These are phyloP conservation scores for Fabriciana adippe DNA, from an alignment of 2,888 invertebrate genomes.

Conservation along the genomic window DNA sequence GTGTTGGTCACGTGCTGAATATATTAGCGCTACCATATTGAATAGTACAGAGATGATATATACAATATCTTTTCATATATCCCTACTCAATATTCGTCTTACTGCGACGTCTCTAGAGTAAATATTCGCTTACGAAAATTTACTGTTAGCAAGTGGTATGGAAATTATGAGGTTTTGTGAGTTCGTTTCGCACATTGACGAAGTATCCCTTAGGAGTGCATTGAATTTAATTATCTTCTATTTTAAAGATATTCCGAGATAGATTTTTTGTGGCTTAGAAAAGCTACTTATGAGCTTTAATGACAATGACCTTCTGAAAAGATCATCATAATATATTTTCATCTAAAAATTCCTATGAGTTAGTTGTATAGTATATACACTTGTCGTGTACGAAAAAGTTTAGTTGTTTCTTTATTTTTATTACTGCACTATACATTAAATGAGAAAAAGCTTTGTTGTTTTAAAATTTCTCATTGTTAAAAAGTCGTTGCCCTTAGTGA, in stretches of 20 bases:
- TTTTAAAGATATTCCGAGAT: conserved; percentile 22
- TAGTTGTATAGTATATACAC: background rate
- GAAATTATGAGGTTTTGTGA: conserved; percentile 36
- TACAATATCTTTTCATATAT: background rate
- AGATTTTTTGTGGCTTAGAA: conserved; percentile 14
- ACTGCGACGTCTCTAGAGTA: conserved; percentile 6
- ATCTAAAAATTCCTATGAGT: background rate
- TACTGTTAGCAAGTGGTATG: conserved; percentile 20
- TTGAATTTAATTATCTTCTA: conserved; percentile 39
- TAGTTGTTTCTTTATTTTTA: conserved; percentile 12
- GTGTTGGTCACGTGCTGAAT: conserved; percentile 43
- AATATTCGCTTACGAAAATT: conserved; percentile 21
- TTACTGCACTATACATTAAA: conserved; percentile 16
- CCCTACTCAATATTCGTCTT: conserved; percentile 4
- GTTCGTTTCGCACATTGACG: conserved; percentile 37
- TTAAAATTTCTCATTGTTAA: conserved; percentile 18
- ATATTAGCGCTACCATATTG: conserved; percentile 40
- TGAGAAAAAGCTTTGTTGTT: conserved; percentile 7
- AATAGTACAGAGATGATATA: conserved; percentile 14
- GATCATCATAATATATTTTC: conserved; percentile 1
- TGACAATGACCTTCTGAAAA: background rate
- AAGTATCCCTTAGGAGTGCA: conserved; percentile 36
- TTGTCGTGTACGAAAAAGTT: background rate
- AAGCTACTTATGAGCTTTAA: conserved; percentile 10
- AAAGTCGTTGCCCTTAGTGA: conserved; percentile 23